These are phyloP conservation scores for Drosophila nr. medialis DNA, from an alignment of 2,888 invertebrate genomes.

Conservation along the genomic window DNA sequence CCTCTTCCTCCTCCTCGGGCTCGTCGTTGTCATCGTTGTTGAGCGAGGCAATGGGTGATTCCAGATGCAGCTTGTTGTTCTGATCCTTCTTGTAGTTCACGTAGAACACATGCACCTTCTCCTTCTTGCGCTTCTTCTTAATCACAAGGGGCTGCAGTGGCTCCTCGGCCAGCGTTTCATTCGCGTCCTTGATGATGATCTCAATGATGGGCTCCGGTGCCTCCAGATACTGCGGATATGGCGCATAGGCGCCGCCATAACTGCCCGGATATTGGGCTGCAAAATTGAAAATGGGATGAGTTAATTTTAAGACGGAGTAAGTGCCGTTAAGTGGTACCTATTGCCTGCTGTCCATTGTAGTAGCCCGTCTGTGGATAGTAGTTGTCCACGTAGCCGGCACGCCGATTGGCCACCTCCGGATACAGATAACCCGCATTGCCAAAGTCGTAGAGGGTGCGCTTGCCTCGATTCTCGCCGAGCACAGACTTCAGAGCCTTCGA, in stretches of 20 bases:
- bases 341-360: constrained; percentile 80
- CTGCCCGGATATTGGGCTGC: constrained; percentile 75
- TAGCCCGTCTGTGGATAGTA: constrained; percentile 78
- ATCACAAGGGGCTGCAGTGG: constrained; percentile 84
- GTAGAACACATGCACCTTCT: constrained; percentile 95
- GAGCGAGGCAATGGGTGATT: constrained; percentile 92
- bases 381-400: constrained; percentile 75
- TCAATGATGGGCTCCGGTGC: constrained; percentile 96
- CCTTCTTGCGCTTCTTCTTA: constrained; percentile 88
- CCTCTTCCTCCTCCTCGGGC: constrained; percentile 85
- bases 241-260: constrained; percentile 72
- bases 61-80: constrained; percentile 90
- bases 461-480: constrained; percentile 81
- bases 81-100: constrained; percentile 95
- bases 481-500: constrained; percentile 59
- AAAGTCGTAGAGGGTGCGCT: constrained; percentile 83
- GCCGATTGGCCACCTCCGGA: constrained; percentile 75
- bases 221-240: constrained; percentile 87
- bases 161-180: constrained; percentile 90
- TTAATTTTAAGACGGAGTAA: background rate
- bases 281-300: constrained; percentile 8
- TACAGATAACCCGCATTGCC: constrained; percentile 81
- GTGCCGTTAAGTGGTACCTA: constrained; percentile 55
- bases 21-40: constrained; percentile 88
- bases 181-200: constrained; percentile 96